A percentile compares a stretch with the other conserved stretches of the same genome.
Conservation (phyloP, 2,888 invertebrate genomes). For the Sisyra terminalis region DNA sequence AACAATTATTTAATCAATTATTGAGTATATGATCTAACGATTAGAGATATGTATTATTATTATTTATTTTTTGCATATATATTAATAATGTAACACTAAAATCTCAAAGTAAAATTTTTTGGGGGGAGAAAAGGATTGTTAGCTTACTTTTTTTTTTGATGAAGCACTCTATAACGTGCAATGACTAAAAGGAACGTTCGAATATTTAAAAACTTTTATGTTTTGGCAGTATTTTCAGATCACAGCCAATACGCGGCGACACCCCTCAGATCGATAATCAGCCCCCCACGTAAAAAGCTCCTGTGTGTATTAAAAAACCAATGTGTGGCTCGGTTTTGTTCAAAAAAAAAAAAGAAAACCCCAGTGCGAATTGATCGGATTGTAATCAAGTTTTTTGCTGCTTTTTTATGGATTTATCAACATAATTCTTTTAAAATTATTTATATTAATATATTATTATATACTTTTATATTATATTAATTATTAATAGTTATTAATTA, state of each 20-base stretch:
- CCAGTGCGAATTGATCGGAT: too few species aligned
- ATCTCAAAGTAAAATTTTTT: conserved; percentile 3
- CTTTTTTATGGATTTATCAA: too few species aligned
- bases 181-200: not conserved
- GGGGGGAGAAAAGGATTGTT: conserved; percentile 2
- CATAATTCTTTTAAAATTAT: conserved; percentile 16
- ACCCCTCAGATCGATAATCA: conserved; percentile 7
- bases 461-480: conserved; percentile 17
- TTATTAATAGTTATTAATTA: conserved; percentile 15
- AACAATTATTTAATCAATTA: conserved; percentile 21
- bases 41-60: conserved; percentile 31
- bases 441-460: conserved; percentile 16
- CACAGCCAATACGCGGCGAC: conserved; percentile 27
- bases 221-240: conserved; percentile 25
- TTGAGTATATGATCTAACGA: conserved; percentile 10
- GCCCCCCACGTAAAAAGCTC: too few species aligned
- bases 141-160: conserved; percentile 8
- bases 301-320: too few species aligned
- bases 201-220: conserved; percentile 13
- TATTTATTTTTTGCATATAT: conserved; percentile 10
- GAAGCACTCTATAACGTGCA: not conserved
- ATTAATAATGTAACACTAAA: not conserved
- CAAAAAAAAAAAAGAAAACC: too few species aligned
- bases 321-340: too few species aligned
- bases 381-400: too few species aligned